Evolutionary conservation across 2,113 vertebrate genomes (phyloP).

Genomic region (Myrmecobius fasciatus): DNA sequence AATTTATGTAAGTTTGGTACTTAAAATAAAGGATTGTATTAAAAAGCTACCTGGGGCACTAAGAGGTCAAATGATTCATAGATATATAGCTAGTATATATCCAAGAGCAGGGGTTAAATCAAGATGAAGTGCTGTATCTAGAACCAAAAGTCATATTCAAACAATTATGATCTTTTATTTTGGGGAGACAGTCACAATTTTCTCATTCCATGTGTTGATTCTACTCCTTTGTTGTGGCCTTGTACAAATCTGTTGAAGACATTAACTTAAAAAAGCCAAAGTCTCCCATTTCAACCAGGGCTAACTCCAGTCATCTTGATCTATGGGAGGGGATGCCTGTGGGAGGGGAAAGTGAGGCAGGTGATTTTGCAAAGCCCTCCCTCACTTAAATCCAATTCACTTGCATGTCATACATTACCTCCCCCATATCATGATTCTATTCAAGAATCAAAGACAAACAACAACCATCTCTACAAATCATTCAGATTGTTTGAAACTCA

Average conservation of each 20-base stretch:
- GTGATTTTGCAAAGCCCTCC: too few species aligned
- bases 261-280: too few species aligned
- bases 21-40: neutral
- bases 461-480: neutral
- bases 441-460: too few species aligned
- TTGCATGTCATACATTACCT: too few species aligned
- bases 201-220: neutral
- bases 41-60: neutral
- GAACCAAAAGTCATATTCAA: neutral
- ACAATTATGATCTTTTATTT: neutral
- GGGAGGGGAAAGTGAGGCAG: too few species aligned
- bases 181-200: neutral
- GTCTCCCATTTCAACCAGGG: too few species aligned
- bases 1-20: neutral
- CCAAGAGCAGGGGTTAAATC: neutral
- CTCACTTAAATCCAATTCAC: too few species aligned
- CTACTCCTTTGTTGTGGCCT: neutral
- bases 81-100: neutral
- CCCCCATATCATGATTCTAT: too few species aligned
- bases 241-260: neutral
- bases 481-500: neutral
- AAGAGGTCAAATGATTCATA: neutral
- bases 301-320: too few species aligned
- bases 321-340: too few species aligned
- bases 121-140: neutral